A percentile compares a stretch with the other conserved stretches of the same genome.
Evolutionary conservation across 2,797 vertebrate genomes (phyloP).

Genomic region (Myotis planiceps): DNA sequence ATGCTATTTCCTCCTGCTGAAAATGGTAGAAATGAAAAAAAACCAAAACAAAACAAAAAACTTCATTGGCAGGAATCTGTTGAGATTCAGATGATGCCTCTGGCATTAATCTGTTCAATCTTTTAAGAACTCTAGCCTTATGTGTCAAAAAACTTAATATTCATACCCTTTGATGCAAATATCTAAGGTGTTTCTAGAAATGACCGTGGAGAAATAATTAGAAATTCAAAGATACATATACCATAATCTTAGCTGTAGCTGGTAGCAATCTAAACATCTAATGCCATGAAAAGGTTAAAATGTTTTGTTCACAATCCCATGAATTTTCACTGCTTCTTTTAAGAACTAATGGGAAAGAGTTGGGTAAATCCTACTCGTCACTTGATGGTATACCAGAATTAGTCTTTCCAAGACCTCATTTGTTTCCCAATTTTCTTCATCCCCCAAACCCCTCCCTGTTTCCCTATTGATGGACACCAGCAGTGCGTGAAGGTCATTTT

Average conservation of each 20-base stretch:
- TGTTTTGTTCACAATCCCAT: background rate
- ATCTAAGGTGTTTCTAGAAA: conserved; percentile 9
- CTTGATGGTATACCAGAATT: background rate
- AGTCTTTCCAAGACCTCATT: background rate
- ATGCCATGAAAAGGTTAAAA: background rate
- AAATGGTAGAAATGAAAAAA: background rate
- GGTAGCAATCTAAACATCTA: background rate
- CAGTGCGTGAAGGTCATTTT: background rate
- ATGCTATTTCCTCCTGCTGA: conserved; percentile 2
- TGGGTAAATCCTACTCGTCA: background rate
- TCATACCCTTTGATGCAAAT: background rate
- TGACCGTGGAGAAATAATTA: background rate
- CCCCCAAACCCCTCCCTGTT: background rate
- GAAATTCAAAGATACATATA: background rate
- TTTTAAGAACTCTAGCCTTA: background rate
- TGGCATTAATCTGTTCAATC: background rate
- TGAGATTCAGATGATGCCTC: background rate
- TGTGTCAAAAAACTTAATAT: background rate
- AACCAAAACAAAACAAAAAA: background rate
- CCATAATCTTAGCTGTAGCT: background rate
- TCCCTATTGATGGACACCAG: background rate
- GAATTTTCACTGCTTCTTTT: background rate
- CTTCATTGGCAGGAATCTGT: background rate
- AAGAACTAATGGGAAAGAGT: background rate
- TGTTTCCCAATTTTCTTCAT: background rate